Evolutionary conservation across 2,113 vertebrate species (phyloP).

Genomic region (Lamprotornis superbus): DNA sequence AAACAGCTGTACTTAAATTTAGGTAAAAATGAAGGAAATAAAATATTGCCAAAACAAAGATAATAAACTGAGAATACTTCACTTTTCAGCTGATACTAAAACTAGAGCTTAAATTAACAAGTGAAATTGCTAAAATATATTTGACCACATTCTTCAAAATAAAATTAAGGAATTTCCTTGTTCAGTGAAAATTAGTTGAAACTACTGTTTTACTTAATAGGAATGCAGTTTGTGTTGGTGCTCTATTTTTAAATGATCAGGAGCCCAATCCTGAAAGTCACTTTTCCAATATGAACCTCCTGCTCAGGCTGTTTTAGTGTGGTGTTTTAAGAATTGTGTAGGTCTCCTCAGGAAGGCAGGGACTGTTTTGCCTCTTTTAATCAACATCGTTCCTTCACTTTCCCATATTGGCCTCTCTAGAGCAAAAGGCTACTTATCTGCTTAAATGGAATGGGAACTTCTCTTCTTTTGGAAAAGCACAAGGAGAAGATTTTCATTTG

Average conservation of each 20-base stretch:
- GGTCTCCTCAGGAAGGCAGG: neutral
- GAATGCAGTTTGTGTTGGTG: neutral
- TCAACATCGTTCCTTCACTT: neutral
- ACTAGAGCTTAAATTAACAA: neutral
- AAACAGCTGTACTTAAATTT: neutral
- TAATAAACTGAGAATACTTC: neutral
- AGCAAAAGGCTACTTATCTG: conserved; percentile 2
- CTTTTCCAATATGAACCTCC: neutral
- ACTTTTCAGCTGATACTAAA: neutral
- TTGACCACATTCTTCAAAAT: neutral
- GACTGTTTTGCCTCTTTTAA: neutral
- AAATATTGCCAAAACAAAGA: neutral
- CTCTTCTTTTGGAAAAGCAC: neutral
- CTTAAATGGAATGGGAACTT: neutral
- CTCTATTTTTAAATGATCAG: neutral
- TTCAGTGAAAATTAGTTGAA: neutral
- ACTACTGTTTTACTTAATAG: neutral
- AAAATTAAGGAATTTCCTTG: neutral
- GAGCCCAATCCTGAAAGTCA: neutral
- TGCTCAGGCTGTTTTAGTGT: neutral
- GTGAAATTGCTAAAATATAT: neutral
- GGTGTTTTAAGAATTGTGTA: neutral
- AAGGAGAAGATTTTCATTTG: conserved; percentile 1
- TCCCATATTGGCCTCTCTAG: neutral
- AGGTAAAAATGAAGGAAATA: neutral